phyloP scores from a whole-genome alignment of 2,797 vertebrate genomes.

The Sebastes minor region DNA sequence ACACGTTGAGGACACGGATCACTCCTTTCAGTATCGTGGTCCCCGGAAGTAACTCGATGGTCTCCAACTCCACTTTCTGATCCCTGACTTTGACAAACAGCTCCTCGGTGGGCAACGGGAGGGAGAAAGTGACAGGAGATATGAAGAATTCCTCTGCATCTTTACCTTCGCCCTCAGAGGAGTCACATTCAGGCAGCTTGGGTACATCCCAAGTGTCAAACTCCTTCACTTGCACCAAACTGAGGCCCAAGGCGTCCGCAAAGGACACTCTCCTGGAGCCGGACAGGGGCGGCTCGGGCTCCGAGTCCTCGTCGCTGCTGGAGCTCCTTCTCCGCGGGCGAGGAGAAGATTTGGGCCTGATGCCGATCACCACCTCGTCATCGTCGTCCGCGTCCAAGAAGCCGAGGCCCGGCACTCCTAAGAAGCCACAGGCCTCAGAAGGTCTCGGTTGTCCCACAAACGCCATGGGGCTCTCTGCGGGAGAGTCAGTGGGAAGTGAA shows the following conservation, averaged over 20 bases:
- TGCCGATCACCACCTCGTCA: conserved; percentile 80
- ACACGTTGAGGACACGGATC: conserved; percentile 92
- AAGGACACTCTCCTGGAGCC: conserved; percentile 92
- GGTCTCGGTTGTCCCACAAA: conserved; percentile 79
- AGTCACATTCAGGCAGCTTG: conserved; percentile 64
- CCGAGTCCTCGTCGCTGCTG: conserved; percentile 85
- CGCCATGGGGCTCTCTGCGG: conserved; percentile 90
- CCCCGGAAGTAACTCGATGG: conserved; percentile 83
- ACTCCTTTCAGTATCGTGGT: conserved; percentile 88
- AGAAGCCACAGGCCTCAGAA: conserved; percentile 62
- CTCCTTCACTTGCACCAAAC: conserved; percentile 94
- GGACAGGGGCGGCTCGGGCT: conserved; percentile 70
- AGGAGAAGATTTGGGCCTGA: conserved; percentile 89
- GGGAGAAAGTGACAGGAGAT: conserved; percentile 79
- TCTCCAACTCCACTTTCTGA: conserved; percentile 89
- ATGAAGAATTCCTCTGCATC: conserved; percentile 85
- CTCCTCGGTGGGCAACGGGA: conserved; percentile 82
- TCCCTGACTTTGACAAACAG: conserved; percentile 82
- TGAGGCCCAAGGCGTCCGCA: conserved; percentile 92
- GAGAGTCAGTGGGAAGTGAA: conserved; percentile 78
- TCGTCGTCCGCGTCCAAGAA: conserved; percentile 83
- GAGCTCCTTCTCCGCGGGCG: conserved; percentile 87
- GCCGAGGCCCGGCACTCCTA: conserved; percentile 53
- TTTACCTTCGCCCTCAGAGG: conserved; percentile 67
- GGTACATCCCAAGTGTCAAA: conserved; percentile 88